Base-by-base conservation (phyloP, 30 jellyfish, hydroid and myxozoan genomes). In the Sanderia malayensis region DNA sequence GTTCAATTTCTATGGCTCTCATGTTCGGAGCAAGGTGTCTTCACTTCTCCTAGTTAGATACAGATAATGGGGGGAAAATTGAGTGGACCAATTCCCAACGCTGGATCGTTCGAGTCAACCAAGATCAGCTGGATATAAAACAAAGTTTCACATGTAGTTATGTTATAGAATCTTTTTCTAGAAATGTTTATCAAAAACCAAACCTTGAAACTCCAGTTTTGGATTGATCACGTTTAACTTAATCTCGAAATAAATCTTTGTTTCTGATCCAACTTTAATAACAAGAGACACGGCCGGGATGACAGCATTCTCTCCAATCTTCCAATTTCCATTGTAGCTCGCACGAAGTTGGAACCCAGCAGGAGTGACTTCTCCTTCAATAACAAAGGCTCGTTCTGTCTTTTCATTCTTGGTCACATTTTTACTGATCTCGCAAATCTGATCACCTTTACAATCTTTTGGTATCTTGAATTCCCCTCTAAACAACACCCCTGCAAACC, bases 361-460 rank as follows among this genome's bases (percentile, higher is more conserved):
- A 2, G 66, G 62, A 6, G 95, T 62, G 17, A 80, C 44, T 11
- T 70, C 45, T 15, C 94, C 96, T 30, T 71, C 83, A 21, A 64
- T 29, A 15, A 72, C 49, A 19, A 71, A 58, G 10, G 66, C 37
- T 6, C 80, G 44, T 6, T 52, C 85, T 19, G 63, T 81, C 67
- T 81, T 69, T 64, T 83, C 87, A 19, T 41, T 65, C 29, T 71
- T 82, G 17, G 89, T 72, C 53, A 61, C 89, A 25, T 83, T 72
- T 22, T 84, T 76, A 67, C 93, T 92, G 61, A 70, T 45, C 58
- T 82, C 95, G 46, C 97, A 90, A 20, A 90, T 33, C 18, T 63
- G 79, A 52, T 83, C 89, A 9, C 88, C 85, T 55, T 72, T 60
- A 66, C 97, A 90, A 67, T 90, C 97, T 11, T 73, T 68, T 21